phyloP scores from a whole-genome alignment of 2,113 vertebrate species.

The Struthidea cinerea region DNA sequence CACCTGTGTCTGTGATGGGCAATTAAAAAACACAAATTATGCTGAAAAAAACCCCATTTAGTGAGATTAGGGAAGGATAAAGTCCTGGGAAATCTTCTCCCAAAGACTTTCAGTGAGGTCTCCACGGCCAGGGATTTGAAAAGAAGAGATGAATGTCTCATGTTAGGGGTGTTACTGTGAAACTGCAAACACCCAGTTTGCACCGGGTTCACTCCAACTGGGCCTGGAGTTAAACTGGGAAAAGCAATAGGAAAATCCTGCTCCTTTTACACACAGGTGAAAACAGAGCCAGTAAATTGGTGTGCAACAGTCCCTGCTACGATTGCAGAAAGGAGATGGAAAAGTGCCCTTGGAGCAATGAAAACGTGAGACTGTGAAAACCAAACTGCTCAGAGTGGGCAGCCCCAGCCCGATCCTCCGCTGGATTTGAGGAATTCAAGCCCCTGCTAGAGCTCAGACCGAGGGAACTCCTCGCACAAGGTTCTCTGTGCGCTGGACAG shows the following conservation, averaged over 20 bases:
- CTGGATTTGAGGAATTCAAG: not conserved
- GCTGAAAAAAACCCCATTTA: not conserved
- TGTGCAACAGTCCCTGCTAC: fast-evolving
- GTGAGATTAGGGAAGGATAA: not conserved
- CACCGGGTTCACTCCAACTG: fast-evolving
- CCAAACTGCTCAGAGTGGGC: fast-evolving
- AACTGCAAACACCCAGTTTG: not conserved
- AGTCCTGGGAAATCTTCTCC: not conserved
- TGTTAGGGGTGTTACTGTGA: not conserved
- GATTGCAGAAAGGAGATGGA: not conserved
- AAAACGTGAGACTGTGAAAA: fast-evolving
- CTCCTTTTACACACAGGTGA: fast-evolving
- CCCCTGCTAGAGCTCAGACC: fast-evolving
- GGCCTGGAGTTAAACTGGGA: not conserved
- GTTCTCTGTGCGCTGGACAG: fast-evolving
- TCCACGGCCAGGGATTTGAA: not conserved
- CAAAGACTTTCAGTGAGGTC: not conserved
- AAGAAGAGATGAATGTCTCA: not conserved
- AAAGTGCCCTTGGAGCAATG: not conserved
- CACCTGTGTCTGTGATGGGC: not conserved
- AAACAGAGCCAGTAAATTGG: fast-evolving
- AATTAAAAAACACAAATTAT: not conserved
- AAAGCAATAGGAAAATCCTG: not conserved
- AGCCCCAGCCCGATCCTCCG: fast-evolving
- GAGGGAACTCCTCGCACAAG: not conserved